phyloP scores from a whole-genome alignment of 2,888 invertebrate genomes.

The Plebejus argus region DNA sequence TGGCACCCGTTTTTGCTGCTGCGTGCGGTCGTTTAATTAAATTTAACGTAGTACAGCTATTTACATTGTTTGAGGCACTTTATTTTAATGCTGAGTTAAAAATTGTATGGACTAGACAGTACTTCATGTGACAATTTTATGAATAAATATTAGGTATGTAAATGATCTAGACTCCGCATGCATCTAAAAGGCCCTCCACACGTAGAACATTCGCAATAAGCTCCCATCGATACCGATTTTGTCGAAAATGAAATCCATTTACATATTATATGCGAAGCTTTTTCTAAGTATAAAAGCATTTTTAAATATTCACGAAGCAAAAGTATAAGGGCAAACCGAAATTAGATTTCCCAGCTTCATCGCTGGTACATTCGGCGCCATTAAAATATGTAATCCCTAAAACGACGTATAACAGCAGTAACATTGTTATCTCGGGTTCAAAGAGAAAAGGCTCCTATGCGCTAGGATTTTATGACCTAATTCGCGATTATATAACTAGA shows the following conservation, averaged over 20 bases:
- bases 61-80: neutral
- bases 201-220: neutral
- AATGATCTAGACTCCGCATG: neutral
- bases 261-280: constrained; percentile 22
- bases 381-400: constrained; percentile 37
- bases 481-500: constrained; percentile 22
- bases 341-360: constrained; percentile 30
- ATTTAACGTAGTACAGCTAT: neutral
- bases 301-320: constrained; percentile 23
- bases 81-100: too few relatives aligned
- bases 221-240: neutral
- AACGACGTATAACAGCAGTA: constrained; percentile 44
- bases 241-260: constrained; percentile 11
- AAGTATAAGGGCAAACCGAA: constrained; percentile 20
- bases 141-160: neutral
- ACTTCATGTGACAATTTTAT: neutral
- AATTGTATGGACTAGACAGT: neutral
- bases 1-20: neutral
- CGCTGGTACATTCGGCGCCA: constrained; percentile 11
- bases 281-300: constrained; percentile 25
- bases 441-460: constrained; percentile 42
- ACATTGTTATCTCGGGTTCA: constrained; percentile 45
- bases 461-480: constrained; percentile 27
- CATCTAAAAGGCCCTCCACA: neutral
- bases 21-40: neutral